Evolutionary conservation across 2,113 vertebrate species (phyloP).

Genomic region (Micronycteris hirsuta): DNA sequence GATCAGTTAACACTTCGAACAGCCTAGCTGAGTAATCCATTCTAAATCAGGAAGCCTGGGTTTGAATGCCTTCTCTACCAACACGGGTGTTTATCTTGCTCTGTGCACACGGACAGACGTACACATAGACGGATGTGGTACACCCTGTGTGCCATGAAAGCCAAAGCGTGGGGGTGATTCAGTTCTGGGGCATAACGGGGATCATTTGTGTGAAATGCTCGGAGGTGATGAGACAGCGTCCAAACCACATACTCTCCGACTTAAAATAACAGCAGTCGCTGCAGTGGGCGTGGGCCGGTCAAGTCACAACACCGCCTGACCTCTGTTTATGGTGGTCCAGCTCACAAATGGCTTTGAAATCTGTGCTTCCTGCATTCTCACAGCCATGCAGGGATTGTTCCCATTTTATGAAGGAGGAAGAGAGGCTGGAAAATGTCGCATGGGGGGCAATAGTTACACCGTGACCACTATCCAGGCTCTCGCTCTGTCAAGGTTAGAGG

Average conservation of each 20-base stretch:
- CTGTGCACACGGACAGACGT: neutral
- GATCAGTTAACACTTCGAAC: constrained; percentile 68
- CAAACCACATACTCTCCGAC: neutral
- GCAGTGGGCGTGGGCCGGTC: neutral
- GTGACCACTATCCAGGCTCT: neutral
- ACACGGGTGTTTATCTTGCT: neutral
- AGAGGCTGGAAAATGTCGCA: neutral
- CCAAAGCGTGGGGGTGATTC: neutral
- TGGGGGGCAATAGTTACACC: neutral
- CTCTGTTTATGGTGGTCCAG: neutral
- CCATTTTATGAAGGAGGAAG: neutral
- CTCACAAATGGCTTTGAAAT: neutral
- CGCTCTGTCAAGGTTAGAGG: neutral
- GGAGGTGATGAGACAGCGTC: neutral
- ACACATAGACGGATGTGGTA: neutral
- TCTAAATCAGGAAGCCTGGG: constrained; percentile 55
- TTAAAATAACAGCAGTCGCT: neutral
- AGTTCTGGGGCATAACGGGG: neutral
- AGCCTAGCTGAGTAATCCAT: constrained; percentile 60
- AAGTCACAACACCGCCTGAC: neutral
- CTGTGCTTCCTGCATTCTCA: neutral
- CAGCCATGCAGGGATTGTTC: neutral
- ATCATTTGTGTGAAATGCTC: neutral
- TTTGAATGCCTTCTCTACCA: constrained; percentile 20
- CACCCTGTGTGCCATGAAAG: neutral